Evolutionary conservation across 2,113 vertebrate species (phyloP).

Genomic region (Eulemur rufifrons): DNA sequence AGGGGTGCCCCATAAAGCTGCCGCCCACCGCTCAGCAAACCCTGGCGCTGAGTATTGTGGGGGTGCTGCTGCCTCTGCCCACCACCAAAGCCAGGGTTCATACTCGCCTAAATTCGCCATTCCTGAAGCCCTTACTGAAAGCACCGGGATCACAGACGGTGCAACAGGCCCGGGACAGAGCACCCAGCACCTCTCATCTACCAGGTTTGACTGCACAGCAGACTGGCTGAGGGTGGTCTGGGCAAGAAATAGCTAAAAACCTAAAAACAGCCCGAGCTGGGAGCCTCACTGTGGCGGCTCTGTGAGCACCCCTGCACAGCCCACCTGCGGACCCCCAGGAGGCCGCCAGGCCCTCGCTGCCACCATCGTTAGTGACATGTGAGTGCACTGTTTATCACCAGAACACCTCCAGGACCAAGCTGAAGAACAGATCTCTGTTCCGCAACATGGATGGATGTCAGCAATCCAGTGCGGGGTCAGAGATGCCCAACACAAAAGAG

Average conservation of each 20-base stretch:
- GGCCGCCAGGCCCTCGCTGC: not conserved
- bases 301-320: not conserved
- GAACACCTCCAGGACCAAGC: not conserved
- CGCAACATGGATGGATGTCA: not conserved
- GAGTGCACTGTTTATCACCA: accelerated
- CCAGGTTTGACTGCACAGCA: not conserved
- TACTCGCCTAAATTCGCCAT: not conserved
- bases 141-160: not conserved
- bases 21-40: not conserved
- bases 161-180: not conserved
- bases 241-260: not conserved
- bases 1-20: not conserved
- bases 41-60: accelerated
- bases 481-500: not conserved
- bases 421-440: not conserved
- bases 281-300: not conserved
- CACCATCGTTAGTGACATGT: not conserved
- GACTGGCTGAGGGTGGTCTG: not conserved
- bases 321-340: too few species aligned
- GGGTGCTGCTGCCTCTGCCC: not conserved
- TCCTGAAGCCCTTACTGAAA: not conserved
- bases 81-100: not conserved
- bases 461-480: too few species aligned
- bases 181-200: too few species aligned
- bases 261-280: too few species aligned